Conservation (phyloP, 2,797 vertebrate genomes). For the Galagoides demidoff region DNA sequence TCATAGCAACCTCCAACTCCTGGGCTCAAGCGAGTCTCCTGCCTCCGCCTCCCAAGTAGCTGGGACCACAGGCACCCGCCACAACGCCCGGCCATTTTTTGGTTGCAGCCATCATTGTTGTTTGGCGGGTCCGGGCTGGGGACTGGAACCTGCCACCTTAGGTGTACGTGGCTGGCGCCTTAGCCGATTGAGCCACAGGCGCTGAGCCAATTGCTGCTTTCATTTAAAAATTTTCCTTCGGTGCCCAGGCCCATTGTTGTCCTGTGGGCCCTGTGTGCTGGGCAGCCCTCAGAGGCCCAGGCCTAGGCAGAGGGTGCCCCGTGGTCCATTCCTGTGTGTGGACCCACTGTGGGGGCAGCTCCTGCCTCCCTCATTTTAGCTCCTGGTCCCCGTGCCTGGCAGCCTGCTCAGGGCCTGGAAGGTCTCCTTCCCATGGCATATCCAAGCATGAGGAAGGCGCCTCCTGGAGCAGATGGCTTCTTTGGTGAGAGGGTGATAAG, state of each 20-base stretch:
- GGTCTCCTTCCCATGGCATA: background rate
- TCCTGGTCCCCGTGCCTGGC: background rate
- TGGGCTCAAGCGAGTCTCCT: too few relatives aligned
- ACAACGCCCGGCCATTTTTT: too few relatives aligned
- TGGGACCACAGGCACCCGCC: too few relatives aligned
- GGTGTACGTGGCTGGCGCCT: too few relatives aligned
- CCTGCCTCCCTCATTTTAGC: background rate
- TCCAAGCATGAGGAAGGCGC: fast-evolving
- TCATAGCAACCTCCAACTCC: too few relatives aligned
- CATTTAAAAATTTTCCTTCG: background rate
- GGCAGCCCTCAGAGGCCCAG: background rate
- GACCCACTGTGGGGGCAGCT: background rate
- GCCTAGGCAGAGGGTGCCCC: background rate
- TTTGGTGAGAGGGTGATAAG: background rate
- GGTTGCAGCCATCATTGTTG: too few relatives aligned
- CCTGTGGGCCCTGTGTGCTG: background rate
- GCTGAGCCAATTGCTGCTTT: too few relatives aligned
- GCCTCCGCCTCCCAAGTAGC: too few relatives aligned
- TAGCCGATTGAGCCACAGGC: too few relatives aligned
- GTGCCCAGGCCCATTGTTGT: background rate
- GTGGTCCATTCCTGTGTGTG: background rate
- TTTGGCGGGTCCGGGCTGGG: too few relatives aligned
- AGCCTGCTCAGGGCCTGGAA: background rate
- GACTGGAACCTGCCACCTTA: too few relatives aligned
- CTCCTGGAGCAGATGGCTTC: background rate